Conservation (phyloP, 2,888 invertebrate species). For the Ophion slaviceki region DNA sequence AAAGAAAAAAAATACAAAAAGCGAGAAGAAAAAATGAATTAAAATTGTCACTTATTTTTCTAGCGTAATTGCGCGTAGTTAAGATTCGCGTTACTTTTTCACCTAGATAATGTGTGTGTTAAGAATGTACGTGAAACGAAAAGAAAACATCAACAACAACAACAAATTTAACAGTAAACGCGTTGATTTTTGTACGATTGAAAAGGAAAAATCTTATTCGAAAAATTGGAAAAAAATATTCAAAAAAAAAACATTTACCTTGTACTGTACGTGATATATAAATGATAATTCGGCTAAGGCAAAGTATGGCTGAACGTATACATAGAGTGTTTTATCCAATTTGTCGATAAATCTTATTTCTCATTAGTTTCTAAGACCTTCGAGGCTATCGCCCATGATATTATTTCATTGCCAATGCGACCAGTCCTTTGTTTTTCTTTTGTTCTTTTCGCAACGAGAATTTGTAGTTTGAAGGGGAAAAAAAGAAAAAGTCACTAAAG, state of each 20-base stretch:
- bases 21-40: slow-evolving; percentile 9
- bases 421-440: slow-evolving; percentile 19
- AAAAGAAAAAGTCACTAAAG: neutral
- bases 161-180: slow-evolving; percentile 47
- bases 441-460: neutral
- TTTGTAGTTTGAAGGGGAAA: slow-evolving; percentile 30
- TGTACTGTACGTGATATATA: slow-evolving; percentile 39
- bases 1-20: slow-evolving; percentile 28
- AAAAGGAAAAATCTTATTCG: slow-evolving; percentile 40
- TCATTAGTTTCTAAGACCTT: slow-evolving; percentile 36
- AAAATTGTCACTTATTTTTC: slow-evolving; percentile 63
- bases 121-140: slow-evolving; percentile 45
- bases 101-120: slow-evolving; percentile 64
- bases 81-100: slow-evolving; percentile 65
- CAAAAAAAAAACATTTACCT: slow-evolving; percentile 14
- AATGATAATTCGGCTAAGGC: slow-evolving; percentile 42
- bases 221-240: slow-evolving; percentile 43
- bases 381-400: slow-evolving; percentile 54
- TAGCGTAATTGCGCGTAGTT: slow-evolving; percentile 61
- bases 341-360: slow-evolving; percentile 6
- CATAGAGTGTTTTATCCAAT: neutral
- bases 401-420: slow-evolving; percentile 50
- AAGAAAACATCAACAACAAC: slow-evolving; percentile 14
- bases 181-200: slow-evolving; percentile 64
- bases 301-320: slow-evolving; percentile 16